These are phyloP conservation scores for Capromys pilorides DNA, from an alignment of 2,797 vertebrate species.

Conservation along the genomic window DNA sequence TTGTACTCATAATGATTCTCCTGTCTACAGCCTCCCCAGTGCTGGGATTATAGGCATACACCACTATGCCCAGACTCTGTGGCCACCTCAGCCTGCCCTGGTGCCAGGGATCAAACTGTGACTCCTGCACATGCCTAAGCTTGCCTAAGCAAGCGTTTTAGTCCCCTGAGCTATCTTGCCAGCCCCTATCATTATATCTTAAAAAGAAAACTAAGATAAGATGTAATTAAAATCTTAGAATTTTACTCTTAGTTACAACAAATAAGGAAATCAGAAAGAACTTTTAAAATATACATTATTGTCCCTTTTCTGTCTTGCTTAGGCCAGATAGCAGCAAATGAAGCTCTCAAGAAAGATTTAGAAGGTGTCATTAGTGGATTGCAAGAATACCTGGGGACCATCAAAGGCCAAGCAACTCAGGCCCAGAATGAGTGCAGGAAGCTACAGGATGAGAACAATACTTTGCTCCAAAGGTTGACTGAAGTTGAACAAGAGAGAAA, in stretches of 20 bases:
- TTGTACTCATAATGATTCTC: no score
- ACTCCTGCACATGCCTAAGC: no score
- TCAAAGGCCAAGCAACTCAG: conserved; percentile 88
- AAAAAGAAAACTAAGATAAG: conserved; percentile 43
- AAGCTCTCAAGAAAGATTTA: conserved; percentile 92
- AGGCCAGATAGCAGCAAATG: conserved; percentile 95
- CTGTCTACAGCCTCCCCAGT: no score
- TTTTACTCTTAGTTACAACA: conserved; percentile 47
- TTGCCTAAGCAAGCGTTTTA: no score
- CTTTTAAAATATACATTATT: conserved; percentile 5
- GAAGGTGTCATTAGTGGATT: conserved; percentile 92
- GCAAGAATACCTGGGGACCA: conserved; percentile 91
- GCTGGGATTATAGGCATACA: no score
- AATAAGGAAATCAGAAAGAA: background rate
- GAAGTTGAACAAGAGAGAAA: conserved; percentile 88
- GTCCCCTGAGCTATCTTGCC: no score
- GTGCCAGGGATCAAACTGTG: no score
- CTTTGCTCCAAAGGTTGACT: conserved; percentile 87
- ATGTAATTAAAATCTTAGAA: conserved; percentile 44
- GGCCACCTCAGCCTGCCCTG: no score
- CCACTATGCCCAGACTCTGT: no score
- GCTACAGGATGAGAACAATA: conserved; percentile 89
- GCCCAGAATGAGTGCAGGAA: conserved; percentile 87
- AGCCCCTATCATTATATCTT: background rate
- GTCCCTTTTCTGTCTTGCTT: conserved; percentile 57